Evolutionary conservation across 1,140 invertebrate genomes (phyloP), one percentile per base, ranked within the genome.

Genomic region (Zeugodacus cucurbitae): DNA sequence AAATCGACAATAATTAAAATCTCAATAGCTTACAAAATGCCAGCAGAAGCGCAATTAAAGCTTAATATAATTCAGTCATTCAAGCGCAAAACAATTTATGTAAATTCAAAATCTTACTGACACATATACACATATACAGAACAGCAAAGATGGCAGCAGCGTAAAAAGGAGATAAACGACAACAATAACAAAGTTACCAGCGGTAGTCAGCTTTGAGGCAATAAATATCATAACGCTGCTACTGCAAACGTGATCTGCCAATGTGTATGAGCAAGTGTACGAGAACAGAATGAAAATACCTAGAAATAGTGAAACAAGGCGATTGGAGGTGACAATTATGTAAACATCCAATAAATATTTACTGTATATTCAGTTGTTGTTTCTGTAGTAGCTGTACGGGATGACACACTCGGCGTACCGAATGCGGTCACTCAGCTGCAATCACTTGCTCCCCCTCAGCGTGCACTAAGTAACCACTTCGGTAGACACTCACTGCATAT

Each of bases 11-110:
- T 54, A 48, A 82, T 82, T 41, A 82, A 48, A 48, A 44, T 44
- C 41, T 3, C 41, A 48, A 82, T 82, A 48, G n/a, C 29, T 82
- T 48, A 82, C n/a, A 82, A 82, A 41, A 82, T 82, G 48, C 37
- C 74, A 82, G 10, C 48, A 7, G 41, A 82, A 26, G 41, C 74
- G 44, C 74, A 82, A 82, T 82, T 82, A 48, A 82, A 54, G 22
- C 44, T 48, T 82, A 82, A 17, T 48, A 82, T 48, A 82, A 82
- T 82, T 82, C 11, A 82, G 74, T 82, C 74, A 82, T 82, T 82
- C 74, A 82, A 82, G 74, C 74, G 41, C 20, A 44, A 82, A 44
- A 34, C n/a, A 48, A 82, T 48, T 48, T 82, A 82, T 44, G 41
- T 48, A 82, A 48, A 26, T 14, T 7, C 29, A 54, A 54, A 54